Evolutionary conservation across 2,113 vertebrate genomes (phyloP).

Genomic region (Tretioscincus oriximinensis): DNA sequence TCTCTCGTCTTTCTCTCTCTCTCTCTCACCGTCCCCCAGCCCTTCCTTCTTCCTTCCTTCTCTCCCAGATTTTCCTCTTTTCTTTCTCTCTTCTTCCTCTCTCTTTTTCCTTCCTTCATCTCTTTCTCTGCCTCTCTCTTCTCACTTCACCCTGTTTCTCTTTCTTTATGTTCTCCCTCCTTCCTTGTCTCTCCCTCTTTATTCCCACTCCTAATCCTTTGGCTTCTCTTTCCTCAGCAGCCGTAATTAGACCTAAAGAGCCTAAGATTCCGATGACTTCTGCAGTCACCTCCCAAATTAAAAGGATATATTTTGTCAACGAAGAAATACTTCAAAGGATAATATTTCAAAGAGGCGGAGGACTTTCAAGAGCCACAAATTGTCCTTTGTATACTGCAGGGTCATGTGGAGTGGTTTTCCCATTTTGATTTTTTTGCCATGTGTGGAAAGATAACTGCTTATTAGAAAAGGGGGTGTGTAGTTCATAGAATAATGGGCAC

Average conservation of each 20-base stretch:
- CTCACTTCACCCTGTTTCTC: no score
- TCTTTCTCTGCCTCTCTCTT: no score
- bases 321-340: conserved; percentile 56
- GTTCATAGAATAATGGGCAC: no score
- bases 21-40: no score
- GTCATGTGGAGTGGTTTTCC: background rate
- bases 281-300: conserved; percentile 58
- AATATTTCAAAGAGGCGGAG: conserved; percentile 31
- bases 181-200: no score
- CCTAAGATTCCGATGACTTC: conserved; percentile 53
- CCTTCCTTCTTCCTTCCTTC: no score
- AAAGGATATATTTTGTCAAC: conserved; percentile 53
- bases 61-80: background rate
- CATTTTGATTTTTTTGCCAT: background rate
- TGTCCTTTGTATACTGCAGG: conserved; percentile 3
- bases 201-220: conserved; percentile 4
- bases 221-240: background rate
- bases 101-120: no score
- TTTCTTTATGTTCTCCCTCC: no score
- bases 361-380: conserved; percentile 45
- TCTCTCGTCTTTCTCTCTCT: no score
- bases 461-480: no score
- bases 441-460: background rate
- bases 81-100: background rate
- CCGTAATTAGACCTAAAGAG: conserved; percentile 52